Conservation (phyloP, 2,888 invertebrate genomes). For the Galeopsomyia nigrocyanea region DNA sequence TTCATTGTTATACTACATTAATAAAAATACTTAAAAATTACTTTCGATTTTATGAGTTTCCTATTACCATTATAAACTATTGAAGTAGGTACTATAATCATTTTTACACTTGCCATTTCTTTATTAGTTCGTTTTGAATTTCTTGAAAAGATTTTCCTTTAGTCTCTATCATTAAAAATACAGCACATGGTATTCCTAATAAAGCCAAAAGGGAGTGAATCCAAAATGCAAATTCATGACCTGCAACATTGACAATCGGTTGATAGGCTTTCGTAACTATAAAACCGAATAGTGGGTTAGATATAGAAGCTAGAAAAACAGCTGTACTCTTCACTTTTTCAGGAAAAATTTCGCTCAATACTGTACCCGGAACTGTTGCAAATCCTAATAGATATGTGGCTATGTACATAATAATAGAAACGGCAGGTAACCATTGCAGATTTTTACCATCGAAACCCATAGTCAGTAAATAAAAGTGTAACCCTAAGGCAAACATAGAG, state of each 20-base stretch:
- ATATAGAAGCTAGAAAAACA: conserved; percentile 42
- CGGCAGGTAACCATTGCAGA: conserved; percentile 56
- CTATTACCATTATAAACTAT: too few species aligned
- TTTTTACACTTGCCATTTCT: neutral
- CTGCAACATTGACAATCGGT: conserved; percentile 42
- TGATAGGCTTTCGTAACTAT: conserved; percentile 49
- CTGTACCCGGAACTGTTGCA: conserved; percentile 44
- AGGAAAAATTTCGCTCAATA: conserved; percentile 51
- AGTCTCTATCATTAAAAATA: conserved; percentile 59
- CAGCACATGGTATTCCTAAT: neutral
- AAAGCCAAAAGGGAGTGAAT: conserved; percentile 21
- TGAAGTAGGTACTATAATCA: too few species aligned
- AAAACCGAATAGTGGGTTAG: conserved; percentile 48
- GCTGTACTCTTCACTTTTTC: conserved; percentile 49
- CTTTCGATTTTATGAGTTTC: too few species aligned
- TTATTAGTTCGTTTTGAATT: conserved; percentile 57
- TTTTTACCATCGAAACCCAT: conserved; percentile 41
- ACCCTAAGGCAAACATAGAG: conserved; percentile 52
- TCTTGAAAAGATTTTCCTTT: conserved; percentile 61
- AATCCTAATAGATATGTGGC: conserved; percentile 35
- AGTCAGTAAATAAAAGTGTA: conserved; percentile 54
- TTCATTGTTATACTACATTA: too few species aligned
- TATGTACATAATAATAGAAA: conserved; percentile 52
- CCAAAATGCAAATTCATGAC: conserved; percentile 45
- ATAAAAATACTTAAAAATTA: too few species aligned